A percentile compares a stretch with the other conserved stretches of the same genome.
These are phyloP conservation scores for Halictus quadricinctus DNA, from an alignment of 2,888 invertebrate species.

Conservation along the genomic window DNA sequence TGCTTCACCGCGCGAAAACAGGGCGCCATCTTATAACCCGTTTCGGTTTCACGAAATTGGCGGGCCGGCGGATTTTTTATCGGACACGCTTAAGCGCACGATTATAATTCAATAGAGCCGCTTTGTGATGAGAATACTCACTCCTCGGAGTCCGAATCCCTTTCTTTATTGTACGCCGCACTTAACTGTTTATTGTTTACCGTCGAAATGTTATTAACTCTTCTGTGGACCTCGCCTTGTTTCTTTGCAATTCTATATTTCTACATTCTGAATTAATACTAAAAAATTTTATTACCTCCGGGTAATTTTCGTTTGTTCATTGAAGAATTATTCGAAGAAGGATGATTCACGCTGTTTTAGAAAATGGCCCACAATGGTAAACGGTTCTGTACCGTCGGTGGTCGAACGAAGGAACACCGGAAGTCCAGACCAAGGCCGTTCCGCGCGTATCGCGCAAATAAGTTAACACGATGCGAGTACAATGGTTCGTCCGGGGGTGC, in stretches of 20 bases:
- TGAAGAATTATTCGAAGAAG: no score
- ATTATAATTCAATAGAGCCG: constrained; percentile 59
- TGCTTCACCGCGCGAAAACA: constrained; percentile 51
- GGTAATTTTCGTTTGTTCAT: background rate
- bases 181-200: constrained; percentile 22
- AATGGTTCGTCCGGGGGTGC: constrained; percentile 56
- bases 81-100: constrained; percentile 40
- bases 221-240: no score
- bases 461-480: constrained; percentile 71
- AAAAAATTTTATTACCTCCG: background rate
- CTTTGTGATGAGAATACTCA: constrained; percentile 23
- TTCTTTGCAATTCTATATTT: background rate
- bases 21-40: constrained; percentile 68
- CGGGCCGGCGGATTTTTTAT: constrained; percentile 42
- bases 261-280: no score
- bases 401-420: constrained; percentile 41
- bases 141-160: constrained; percentile 15
- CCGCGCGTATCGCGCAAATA: constrained; percentile 67
- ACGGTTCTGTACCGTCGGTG: constrained; percentile 20
- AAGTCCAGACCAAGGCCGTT: constrained; percentile 48
- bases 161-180: background rate
- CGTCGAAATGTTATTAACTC: no score
- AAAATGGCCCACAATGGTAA: background rate
- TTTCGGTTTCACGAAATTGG: constrained; percentile 60
- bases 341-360: background rate